Conservation (phyloP, 2,113 vertebrate species). For the Gymnarchus niloticus region DNA sequence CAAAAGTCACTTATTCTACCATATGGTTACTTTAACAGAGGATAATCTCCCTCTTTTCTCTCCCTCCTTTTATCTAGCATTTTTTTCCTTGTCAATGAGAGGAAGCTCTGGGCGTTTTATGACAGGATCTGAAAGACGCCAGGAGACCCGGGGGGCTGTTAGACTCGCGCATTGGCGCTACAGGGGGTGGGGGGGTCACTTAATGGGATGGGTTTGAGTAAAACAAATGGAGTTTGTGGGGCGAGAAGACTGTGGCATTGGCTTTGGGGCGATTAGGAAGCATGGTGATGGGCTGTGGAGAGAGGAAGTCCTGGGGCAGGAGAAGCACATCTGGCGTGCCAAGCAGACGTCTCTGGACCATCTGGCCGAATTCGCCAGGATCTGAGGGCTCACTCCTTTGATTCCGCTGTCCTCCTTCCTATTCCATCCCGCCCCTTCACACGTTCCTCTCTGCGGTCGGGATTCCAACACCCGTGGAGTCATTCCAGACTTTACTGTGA, state of each 20-base stretch:
- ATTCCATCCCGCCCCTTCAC: slow-evolving; percentile 13
- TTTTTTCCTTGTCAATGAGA: background rate
- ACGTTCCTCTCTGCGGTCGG: slow-evolving; percentile 55
- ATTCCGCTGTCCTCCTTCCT: slow-evolving; percentile 21
- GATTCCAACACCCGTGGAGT: slow-evolving; percentile 35
- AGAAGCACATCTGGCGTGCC: slow-evolving; percentile 65
- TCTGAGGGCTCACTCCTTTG: slow-evolving; percentile 58
- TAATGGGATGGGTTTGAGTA: background rate
- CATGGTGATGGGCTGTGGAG: slow-evolving; percentile 34
- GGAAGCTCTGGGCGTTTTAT: slow-evolving; percentile 53
- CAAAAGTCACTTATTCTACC: background rate
- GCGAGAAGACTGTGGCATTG: slow-evolving; percentile 27
- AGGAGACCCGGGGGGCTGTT: slow-evolving; percentile 51
- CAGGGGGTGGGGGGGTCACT: slow-evolving; percentile 33
- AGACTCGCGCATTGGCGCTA: slow-evolving; percentile 45
- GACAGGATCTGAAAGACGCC: slow-evolving; percentile 54
- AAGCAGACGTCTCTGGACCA: slow-evolving; percentile 64
- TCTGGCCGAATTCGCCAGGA: slow-evolving; percentile 68
- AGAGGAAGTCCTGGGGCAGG: background rate
- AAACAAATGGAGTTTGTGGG: slow-evolving; percentile 23
- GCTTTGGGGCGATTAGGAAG: background rate
- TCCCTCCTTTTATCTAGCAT: background rate
- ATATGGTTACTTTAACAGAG: background rate
- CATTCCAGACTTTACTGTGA: slow-evolving; percentile 53
- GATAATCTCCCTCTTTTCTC: slow-evolving; percentile 1